Evolutionary conservation across 2,797 vertebrate species (phyloP), one percentile per base, ranked within the genome.

Genomic region (Hoplostethus mediterraneus): DNA sequence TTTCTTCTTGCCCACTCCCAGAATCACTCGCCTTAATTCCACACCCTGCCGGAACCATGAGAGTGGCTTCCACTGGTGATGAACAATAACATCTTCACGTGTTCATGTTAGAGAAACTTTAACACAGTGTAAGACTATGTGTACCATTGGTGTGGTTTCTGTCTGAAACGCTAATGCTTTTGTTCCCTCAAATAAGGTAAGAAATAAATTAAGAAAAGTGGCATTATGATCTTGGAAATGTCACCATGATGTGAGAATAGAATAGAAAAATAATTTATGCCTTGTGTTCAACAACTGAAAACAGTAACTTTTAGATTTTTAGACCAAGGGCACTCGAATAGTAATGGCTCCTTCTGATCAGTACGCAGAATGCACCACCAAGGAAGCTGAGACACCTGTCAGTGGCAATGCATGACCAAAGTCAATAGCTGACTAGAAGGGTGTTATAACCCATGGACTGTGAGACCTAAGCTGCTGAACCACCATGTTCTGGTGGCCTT

Each of bases 401-500:
- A 87, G 72, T 66, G 74, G 59, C 63, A 40, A 77, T 81, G 74
- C 74, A 54, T 30, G 66, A 72, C 64, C 71, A 63, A 52, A 65
- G 73, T 86, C 68, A 52, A 68, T 67, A 44, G 71, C 70, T 74
- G 78, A 56, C 74, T 80, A 70, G 44, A 44, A 25, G 45, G 48
- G 38, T 21, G 79, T 77, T 85, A 44, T 76, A 74, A 81, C 67
- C 75, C 5, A 38, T 45, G 72, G 72, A 76, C 79, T 56, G 71
- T 52, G 75, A 78, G 83, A 73, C 80, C 40, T 13, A 7, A 16
- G 64, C 75, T 63, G 75, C 84, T 79, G 82, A 85, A 76, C 73
- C 81, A 66, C 78, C 75, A 14, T 84, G 81, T 84, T 91, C 79
- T 78, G 81, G 75, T 86, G 83, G 71, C 81, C 91, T 94, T 94